These are phyloP conservation scores for Kryptolebias marmoratus DNA, from an alignment of 2,113 vertebrate species.

Conservation along the genomic window DNA sequence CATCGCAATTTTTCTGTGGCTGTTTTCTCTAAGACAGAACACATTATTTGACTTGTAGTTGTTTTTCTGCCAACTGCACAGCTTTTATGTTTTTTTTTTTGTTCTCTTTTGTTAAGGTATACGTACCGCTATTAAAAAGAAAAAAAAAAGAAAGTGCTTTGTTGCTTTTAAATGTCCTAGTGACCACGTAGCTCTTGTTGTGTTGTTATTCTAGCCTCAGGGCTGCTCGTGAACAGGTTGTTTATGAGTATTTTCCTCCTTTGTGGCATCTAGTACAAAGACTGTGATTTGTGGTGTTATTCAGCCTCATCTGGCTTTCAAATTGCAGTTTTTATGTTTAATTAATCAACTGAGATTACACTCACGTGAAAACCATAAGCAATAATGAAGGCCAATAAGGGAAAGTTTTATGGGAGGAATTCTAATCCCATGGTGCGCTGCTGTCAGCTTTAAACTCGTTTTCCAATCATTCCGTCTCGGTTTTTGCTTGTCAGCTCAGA, in stretches of 20 bases:
- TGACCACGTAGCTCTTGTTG: conserved; percentile 9
- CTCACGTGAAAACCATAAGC: conserved; percentile 44
- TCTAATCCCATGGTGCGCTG: conserved; percentile 34
- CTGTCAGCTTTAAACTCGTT: conserved; percentile 49
- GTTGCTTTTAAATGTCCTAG: conserved; percentile 17
- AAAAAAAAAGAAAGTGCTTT: background rate
- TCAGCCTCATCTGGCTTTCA: conserved; percentile 13
- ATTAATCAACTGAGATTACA: conserved; percentile 54
- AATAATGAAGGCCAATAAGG: conserved; percentile 32
- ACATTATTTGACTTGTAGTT: conserved; percentile 26
- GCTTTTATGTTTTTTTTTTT: conserved; percentile 13
- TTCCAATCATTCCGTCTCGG: conserved; percentile 27
- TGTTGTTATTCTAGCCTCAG: conserved; percentile 31
- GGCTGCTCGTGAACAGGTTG: conserved; percentile 40
- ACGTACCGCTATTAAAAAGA: conserved; percentile 22
- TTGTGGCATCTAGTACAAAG: conserved; percentile 10
- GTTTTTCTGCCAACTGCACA: background rate
- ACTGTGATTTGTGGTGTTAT: conserved; percentile 7
- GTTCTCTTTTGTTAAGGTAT: conserved; percentile 13
- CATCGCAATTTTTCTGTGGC: background rate
- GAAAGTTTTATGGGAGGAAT: conserved; percentile 32
- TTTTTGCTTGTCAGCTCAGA: conserved; percentile 28
- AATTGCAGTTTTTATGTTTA: conserved; percentile 42
- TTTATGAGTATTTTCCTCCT: conserved; percentile 21
- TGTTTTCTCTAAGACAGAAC: conserved; percentile 21